Base-by-base conservation (phyloP, 2,888 invertebrate genomes). In the Tribolium freemani region DNA sequence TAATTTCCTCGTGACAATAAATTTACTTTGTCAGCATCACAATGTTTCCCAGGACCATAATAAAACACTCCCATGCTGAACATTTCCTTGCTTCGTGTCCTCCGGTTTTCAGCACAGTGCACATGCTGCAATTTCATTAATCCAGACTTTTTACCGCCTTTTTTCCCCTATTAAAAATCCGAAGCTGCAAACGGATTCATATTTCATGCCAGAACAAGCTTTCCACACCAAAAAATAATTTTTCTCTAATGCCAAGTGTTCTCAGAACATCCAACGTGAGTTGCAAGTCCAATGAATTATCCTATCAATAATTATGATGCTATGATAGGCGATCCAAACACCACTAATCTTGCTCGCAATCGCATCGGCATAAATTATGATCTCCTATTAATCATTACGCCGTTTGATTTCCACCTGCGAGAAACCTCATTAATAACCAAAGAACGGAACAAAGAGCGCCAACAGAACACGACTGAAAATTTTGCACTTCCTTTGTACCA, bases 71-170 rank as follows among this genome's bases (percentile, higher is more conserved):
- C 71, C 66, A 53, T 51, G 60, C 13, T 44, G 38, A 56, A 66
- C 60, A 64, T 66, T 60, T 66, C 58, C 71, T 46, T 26, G 20
- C 54, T 70, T 63, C 69, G 61, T 69, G 69, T 69, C 58, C 45
- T 57, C 31, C 10, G 10, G 26, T 10, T 26, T 56, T 13, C 54
- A 56, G 51, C 21, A 21, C 8, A 3, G 11, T 20, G 44, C 57
- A 57, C 57, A 44, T 57, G 51, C 51, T 38, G 38, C 57, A 44
- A 57, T 57, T 44, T 44, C 10, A 58, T 58, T 58, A 58, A 45
- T 58, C 21, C 31, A 9, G 9, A 5, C 16, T n/a, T 58, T 44
- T 20, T 44, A 21, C 20, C 13, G 46, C 58, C 16, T 16, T 46
- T 46, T 48, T 46, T 26, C 60, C 60, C 48, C 13, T 31, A 48